Evolutionary conservation across 1,140 invertebrate genomes (phyloP), one percentile per base, ranked within the genome.

Genomic region (Streblospio benedicti): DNA sequence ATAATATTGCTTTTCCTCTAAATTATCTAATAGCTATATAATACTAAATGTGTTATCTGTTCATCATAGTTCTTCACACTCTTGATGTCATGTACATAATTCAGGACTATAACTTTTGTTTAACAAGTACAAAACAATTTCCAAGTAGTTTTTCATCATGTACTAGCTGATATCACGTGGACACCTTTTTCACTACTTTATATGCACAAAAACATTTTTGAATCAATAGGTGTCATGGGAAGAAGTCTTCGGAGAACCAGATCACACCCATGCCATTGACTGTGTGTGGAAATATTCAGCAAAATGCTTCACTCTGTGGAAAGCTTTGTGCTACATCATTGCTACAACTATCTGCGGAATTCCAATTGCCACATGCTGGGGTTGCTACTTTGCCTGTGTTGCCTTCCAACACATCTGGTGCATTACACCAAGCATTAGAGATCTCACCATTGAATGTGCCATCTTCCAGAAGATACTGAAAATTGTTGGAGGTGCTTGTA

Each of bases 171-270:
- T n/a, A n/a, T n/a, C n/a, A n/a, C n/a, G n/a, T n/a, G n/a, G n/a
- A n/a, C n/a, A n/a, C n/a, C n/a, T n/a, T n/a, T n/a, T n/a, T n/a
- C n/a, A n/a, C n/a, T n/a, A n/a, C n/a, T n/a, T n/a, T n/a, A n/a
- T n/a, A n/a, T n/a, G n/a, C n/a, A n/a, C n/a, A n/a, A n/a, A n/a
- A n/a, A n/a, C n/a, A n/a, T 38, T 38, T 38, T 38, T 38, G 9
- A n/a, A n/a, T 9, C 9, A 38, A 38, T 45, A 74, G 71, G 65
- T 71, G 1, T 27, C 53, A n/a, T 90, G 87, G 84, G 85, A 87
- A 63, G 87, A 89, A 65, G 82, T 89, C 43, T 82, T 90, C 30
- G 88, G 85, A 0, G 88, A 90, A 75, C 87, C 87, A 4, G 84
- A 87, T 57, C 84, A 84, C 2, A 83, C 85, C 4, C 78, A 86